A percentile compares a stretch with the other conserved stretches of the same genome.
phyloP scores from a whole-genome alignment of 2,888 invertebrate species.

The Carterocephalus palaemon region DNA sequence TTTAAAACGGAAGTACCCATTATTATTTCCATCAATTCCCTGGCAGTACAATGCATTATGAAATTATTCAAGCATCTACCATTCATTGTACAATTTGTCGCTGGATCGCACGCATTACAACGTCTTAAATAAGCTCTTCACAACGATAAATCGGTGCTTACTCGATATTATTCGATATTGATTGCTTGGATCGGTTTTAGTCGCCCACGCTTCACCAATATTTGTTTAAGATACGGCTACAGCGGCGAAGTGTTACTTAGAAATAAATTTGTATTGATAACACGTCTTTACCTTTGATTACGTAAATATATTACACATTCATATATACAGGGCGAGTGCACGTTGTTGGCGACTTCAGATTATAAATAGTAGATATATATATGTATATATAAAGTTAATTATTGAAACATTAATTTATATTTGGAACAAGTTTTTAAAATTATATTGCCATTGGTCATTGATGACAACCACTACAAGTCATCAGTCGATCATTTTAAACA shows the following conservation, averaged over 20 bases:
- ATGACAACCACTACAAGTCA: too few relatives aligned
- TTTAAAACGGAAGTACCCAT: too few relatives aligned
- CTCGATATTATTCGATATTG: constrained; percentile 54
- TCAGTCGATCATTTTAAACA: constrained; percentile 42
- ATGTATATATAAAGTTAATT: too few relatives aligned
- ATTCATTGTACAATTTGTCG: constrained; percentile 36
- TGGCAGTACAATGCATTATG: too few relatives aligned
- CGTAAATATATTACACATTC: constrained; percentile 14
- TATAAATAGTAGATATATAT: too few relatives aligned
- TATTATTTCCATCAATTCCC: too few relatives aligned
- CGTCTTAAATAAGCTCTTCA: constrained; percentile 47
- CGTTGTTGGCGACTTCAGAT: too few relatives aligned
- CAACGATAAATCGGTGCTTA: constrained; percentile 45
- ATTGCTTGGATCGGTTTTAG: constrained; percentile 61
- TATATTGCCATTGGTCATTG: too few relatives aligned
- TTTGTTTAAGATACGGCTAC: constrained; percentile 59
- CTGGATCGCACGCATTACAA: constrained; percentile 39
- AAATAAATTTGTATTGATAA: constrained; percentile 69
- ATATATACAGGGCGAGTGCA: neutral
- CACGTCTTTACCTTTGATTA: constrained; percentile 46
- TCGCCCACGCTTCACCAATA: constrained; percentile 72
- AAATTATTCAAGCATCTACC: constrained; percentile 24
- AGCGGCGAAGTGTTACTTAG: constrained; percentile 65
- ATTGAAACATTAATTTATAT: too few relatives aligned
- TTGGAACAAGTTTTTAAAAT: too few relatives aligned